Conservation (phyloP, 2,797 vertebrate species). For the Pangasius macronema region DNA sequence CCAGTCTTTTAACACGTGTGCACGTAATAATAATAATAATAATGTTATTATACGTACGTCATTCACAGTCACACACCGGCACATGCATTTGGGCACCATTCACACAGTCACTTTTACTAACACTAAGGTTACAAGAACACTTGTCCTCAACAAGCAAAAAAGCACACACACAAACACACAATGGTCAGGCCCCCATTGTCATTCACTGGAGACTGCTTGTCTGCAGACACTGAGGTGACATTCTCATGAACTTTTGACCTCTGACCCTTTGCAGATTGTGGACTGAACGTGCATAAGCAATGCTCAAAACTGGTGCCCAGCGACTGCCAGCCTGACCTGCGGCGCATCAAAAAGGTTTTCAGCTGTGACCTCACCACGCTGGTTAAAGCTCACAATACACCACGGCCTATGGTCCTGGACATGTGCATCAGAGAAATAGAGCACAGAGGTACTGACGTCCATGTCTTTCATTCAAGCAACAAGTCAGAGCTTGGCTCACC, state of each 20-base stretch:
- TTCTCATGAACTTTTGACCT: slow-evolving; percentile 35
- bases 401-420: slow-evolving; percentile 96
- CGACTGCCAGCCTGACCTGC: slow-evolving; percentile 96
- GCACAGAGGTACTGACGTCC: slow-evolving; percentile 83
- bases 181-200: background rate
- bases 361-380: slow-evolving; percentile 97
- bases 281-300: slow-evolving; percentile 97
- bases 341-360: slow-evolving; percentile 95
- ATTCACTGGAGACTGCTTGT: slow-evolving; percentile 11
- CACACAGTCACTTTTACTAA: background rate
- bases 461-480: background rate
- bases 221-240: slow-evolving; percentile 1
- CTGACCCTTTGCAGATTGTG: slow-evolving; percentile 81
- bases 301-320: slow-evolving; percentile 97
- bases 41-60: background rate
- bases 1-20: background rate
- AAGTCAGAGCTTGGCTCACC: background rate
- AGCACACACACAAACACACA: slow-evolving; percentile 15
- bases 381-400: slow-evolving; percentile 94
- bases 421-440: slow-evolving; percentile 97
- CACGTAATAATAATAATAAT: background rate
- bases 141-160: slow-evolving; percentile 6
- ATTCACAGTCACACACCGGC: background rate
- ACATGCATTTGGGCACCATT: slow-evolving; percentile 6
- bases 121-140: background rate